A percentile compares a stretch with the other conserved stretches of the same genome.
These are phyloP conservation scores for Lophochroa leadbeateri DNA, from an alignment of 2,113 vertebrate species.

Conservation along the genomic window DNA sequence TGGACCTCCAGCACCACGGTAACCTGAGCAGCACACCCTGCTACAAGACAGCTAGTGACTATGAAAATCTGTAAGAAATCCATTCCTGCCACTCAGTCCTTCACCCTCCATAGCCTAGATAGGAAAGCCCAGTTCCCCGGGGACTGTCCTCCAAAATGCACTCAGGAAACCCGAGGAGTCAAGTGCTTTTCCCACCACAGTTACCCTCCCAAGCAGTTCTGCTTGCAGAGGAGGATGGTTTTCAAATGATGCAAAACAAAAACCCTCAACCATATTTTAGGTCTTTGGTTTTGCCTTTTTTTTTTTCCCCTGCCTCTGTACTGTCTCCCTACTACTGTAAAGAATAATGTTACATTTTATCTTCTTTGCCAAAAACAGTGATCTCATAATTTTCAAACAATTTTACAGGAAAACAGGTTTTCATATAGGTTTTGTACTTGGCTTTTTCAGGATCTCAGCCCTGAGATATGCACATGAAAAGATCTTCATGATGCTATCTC, in stretches of 20 bases:
- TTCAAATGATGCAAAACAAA: neutral
- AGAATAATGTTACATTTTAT: neutral
- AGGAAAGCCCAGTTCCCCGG: rapidly evolving
- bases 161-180: neutral
- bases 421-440: neutral
- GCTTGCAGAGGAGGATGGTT: neutral
- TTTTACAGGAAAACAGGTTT: neutral
- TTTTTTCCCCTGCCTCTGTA: neutral
- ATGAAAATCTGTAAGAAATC: neutral
- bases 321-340: neutral
- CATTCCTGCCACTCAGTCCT: neutral
- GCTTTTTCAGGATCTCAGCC: neutral
- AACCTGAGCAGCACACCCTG: rapidly evolving
- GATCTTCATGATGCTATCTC: neutral
- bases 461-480: neutral
- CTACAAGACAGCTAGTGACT: neutral
- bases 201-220: rapidly evolving
- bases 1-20: neutral
- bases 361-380: neutral
- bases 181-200: neutral
- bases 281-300: neutral
- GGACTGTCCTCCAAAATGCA: neutral
- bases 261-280: neutral
- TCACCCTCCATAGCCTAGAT: neutral
- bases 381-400: neutral